Evolutionary conservation across 2,888 invertebrate genomes (phyloP).

Genomic region (Lacanobia wlatinum): DNA sequence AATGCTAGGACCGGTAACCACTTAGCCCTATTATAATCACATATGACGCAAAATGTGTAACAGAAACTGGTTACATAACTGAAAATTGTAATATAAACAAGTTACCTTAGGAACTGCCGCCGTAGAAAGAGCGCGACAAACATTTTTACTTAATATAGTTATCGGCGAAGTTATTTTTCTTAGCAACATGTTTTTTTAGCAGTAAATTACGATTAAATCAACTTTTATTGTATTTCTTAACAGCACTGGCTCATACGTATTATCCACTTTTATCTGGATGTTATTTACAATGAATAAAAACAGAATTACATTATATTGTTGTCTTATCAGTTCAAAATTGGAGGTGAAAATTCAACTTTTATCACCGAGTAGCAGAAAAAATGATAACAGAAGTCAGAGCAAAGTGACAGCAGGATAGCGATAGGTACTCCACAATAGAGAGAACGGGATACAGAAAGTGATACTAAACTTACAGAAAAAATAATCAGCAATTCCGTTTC

Average conservation of each 20-base stretch:
- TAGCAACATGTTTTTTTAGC: constrained; percentile 59
- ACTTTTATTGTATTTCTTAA: not conserved
- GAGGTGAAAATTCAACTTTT: constrained; percentile 18
- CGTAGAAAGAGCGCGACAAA: constrained; percentile 66
- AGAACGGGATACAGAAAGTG: not conserved
- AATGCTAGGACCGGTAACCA: not conserved
- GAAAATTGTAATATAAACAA: constrained; percentile 4
- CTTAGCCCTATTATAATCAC: not conserved
- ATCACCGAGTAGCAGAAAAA: not conserved
- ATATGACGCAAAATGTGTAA: not conserved
- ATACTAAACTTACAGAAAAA: not conserved
- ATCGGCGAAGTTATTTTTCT: constrained; percentile 60
- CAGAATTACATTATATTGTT: not conserved
- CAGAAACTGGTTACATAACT: constrained; percentile 6
- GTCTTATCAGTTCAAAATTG: constrained; percentile 33
- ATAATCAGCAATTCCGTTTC: too few species aligned
- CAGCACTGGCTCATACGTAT: not conserved
- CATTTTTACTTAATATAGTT: constrained; percentile 56
- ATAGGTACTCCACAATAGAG: not conserved
- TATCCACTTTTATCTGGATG: constrained; percentile 17
- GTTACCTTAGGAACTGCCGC: constrained; percentile 68
- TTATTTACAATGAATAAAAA: constrained; percentile 23
- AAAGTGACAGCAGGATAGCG: constrained; percentile 41
- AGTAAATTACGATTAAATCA: not conserved
- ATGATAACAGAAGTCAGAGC: constrained; percentile 15